Base-by-base conservation (phyloP, 2,888 invertebrate genomes). In the Lasioglossum leucozonium region DNA sequence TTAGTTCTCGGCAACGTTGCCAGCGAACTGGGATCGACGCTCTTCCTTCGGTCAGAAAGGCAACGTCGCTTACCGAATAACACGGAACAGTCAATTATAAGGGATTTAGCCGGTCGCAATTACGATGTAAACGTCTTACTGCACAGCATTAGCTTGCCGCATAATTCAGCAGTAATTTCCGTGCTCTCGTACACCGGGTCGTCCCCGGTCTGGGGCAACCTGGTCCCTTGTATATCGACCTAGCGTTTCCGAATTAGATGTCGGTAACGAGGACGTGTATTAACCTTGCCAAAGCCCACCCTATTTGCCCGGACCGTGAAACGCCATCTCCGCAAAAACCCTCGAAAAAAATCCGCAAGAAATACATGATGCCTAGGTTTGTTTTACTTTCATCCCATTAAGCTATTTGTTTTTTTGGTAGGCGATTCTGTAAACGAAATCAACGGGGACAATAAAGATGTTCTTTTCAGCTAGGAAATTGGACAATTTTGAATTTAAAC, bases 151-250 rank as follows among this genome's bases (percentile, higher is more conserved):
- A 87, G 72, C 65, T 77, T 69, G 74, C 34, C 76, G 83, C 80
- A 89, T 89, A 87, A 89, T 89, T 89, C 78, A 79, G 72, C 71
- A 87, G 87, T 79, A 85, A 88, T 88, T 88, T 84, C 82, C 65
- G 47, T 72, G 75, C 77, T 67, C 65, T 74, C 47, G 65, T 47
- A 47, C 67, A 16, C 10, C 8, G 58, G 44, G 30, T n/a, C 67
- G 26, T 51, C 37, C 34, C 51, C 22, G 22, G 30, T 67, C 37
- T 37, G 22, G 30, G 26, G 42, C 37, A 62, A 75, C 40, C 58
- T 62, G 65, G 42, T 18, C 62, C 47, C 47, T 34, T 51, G 72
- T 51, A 30, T 37, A 51, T 65, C 47, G 30, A 47, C 51, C 30
- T 37, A 2, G 34, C 37, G 51, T 73, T 34, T 73, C 18, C 22